Evolutionary conservation across 2,888 invertebrate species (phyloP).

Genomic region (Amiota mariae): DNA sequence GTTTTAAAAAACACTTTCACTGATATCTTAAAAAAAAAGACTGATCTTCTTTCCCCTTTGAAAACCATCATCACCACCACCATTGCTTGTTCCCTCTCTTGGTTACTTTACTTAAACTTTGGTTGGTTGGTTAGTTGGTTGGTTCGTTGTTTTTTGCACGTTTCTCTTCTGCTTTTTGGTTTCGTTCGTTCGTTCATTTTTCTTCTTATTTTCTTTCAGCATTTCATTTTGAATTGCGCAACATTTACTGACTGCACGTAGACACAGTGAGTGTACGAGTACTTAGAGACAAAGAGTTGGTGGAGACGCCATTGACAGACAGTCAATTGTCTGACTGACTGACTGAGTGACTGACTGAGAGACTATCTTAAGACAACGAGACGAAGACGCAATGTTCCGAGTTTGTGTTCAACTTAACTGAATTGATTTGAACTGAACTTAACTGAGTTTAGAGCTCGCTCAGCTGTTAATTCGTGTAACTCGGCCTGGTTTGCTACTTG

Average conservation of each 20-base stretch:
- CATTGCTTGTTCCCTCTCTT: slow-evolving; percentile 34
- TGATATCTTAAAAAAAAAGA: slow-evolving; percentile 48
- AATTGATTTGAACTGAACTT: too few relatives aligned
- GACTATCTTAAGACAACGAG: too few relatives aligned
- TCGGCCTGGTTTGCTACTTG: too few relatives aligned
- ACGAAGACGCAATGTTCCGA: too few relatives aligned
- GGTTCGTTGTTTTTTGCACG: slow-evolving; percentile 23
- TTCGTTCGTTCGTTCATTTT: slow-evolving; percentile 34
- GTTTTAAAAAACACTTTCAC: slow-evolving; percentile 59
- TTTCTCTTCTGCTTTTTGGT: slow-evolving; percentile 43
- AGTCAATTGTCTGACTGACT: too few relatives aligned
- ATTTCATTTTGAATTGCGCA: slow-evolving; percentile 48
- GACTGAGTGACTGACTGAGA: too few relatives aligned
- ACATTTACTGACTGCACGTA: slow-evolving; percentile 40
- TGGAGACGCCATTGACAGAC: too few relatives aligned
- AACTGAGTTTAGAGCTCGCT: background rate
- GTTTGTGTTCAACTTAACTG: too few relatives aligned
- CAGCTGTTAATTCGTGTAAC: background rate
- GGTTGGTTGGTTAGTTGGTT: background rate
- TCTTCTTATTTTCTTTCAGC: slow-evolving; percentile 44
- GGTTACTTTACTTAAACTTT: slow-evolving; percentile 38
- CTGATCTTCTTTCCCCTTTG: background rate
- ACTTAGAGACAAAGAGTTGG: too few relatives aligned
- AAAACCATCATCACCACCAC: slow-evolving; percentile 9
- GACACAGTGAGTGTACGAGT: slow-evolving; percentile 9